Evolutionary conservation across 2,113 vertebrate genomes (phyloP), one percentile per base, ranked within the genome.

Genomic region (Calcarius ornatus): DNA sequence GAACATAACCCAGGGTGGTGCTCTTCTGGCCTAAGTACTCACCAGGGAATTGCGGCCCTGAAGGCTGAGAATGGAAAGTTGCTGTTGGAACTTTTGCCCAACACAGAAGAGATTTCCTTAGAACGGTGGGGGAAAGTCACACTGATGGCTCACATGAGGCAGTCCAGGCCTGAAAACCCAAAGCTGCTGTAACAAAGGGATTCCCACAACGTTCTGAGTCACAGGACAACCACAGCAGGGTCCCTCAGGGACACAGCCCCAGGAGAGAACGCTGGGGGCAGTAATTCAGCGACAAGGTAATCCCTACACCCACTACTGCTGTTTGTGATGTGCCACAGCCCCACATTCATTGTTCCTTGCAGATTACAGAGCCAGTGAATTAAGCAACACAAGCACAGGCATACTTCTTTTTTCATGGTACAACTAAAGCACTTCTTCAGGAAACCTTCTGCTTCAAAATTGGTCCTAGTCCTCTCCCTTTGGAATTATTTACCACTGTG

Each of bases 151-250:
- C 88, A 81, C 86, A 7, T 4, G 30, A 83, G 54, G 75, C 82
- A 86, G 56, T 38, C 71, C 69, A 88, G 82, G 70, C 33, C 63
- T 33, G n/a, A 92, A 86, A 95, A 50, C 10, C 45, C 78, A 92
- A 90, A 80, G 30, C 19, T 28, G 4, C 35, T 27, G 59, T 61
- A 80, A 77, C 79, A 94, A 88, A 97, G 85, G 82, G 85, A 93
- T 93, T 97, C 96, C 59, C 95, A 86, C 71, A 90, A 27, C 0
- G 5, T 83, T 83, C 50, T 95, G 86, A 94, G 60, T 97, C 95
- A 95, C 0, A 15, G 42, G 17, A 24, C 6, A 12, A 54, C 35
- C 28, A 72, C 2, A 3, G 68, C 42, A 77, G 42, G 28, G 81
- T 94, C 90, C 66, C 86, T 77, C 22, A 42, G 56, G 48, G 54